Base-by-base conservation (phyloP, 2,797 vertebrate species). In the Gallinago nigripennis region DNA sequence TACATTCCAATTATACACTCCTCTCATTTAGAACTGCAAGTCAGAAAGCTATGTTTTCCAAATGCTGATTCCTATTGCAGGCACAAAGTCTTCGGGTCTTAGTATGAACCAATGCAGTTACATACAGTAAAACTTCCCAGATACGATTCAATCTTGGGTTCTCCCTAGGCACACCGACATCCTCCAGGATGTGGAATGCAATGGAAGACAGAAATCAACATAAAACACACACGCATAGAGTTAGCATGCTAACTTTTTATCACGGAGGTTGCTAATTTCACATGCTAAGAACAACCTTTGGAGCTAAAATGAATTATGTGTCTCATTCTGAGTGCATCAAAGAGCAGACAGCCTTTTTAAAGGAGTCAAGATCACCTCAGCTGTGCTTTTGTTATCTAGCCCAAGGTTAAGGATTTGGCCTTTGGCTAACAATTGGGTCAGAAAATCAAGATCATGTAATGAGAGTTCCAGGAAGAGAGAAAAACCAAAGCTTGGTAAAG, bases 321-420 rank as follows among this genome's bases (percentile, higher is more conserved):
- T 91, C 94, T 96, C 79, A 81, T 76, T 86, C 65, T 3, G 35
- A 93, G 84, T 5, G 91, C 94, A 96, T 96, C 96, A 96, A 96
- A 96, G 96, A 85, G 76, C 13, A 96, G 95, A 92, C 95, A 89
- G 87, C 41, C 72, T 87, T 94, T 96, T 86, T 91, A 85, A 92
- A 95, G 39, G 46, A 96, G 82, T 92, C 92, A 89, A 91, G 84
- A 95, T 96, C 96, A 96, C 89, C 92, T 97, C 92, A 94, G 92
- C 92, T 95, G 90, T 92, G 94, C 95, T 95, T 95, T 87, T 96
- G 93, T 92, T 96, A 96, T 91, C 94, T 93, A 90, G 92, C 91
- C 89, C 94, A 95, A 92, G 95, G 94, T 93, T 92, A 96, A 83
- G 84, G 91, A 94, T 91, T 95, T 93, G 84, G 92, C 94, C 96